Conservation (phyloP, 1,140 invertebrate species). For the Radopholus similis region DNA sequence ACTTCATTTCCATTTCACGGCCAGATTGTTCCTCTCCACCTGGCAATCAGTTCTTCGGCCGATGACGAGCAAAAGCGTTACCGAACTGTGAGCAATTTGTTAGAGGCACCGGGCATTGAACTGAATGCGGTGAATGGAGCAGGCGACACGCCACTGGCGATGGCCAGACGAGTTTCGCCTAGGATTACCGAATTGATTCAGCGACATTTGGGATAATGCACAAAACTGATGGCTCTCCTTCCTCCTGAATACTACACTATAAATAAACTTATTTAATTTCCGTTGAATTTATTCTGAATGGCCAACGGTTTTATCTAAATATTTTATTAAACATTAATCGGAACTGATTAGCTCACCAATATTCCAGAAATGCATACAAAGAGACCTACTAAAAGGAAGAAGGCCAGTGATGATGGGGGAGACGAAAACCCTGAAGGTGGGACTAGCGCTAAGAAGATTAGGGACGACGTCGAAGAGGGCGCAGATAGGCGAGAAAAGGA, state of each 20-base stretch:
- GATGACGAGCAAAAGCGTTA: conserved; percentile 31
- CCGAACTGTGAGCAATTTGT: conserved; percentile 47
- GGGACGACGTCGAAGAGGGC: not conserved
- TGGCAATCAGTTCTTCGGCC: conserved; percentile 58
- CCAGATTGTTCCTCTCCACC: conserved; percentile 63
- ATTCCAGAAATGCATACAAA: too few relatives aligned
- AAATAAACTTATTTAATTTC: not conserved
- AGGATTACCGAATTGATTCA: conserved; percentile 29
- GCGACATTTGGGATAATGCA: not conserved
- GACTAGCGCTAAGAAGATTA: too few relatives aligned
- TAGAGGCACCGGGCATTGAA: conserved; percentile 50
- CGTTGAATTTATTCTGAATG: not conserved
- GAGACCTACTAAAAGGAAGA: not conserved
- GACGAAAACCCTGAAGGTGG: not conserved
- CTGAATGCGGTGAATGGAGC: conserved; percentile 42
- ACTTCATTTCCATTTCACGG: conserved; percentile 63
- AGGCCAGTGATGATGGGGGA: not conserved
- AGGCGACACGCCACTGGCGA: conserved; percentile 50
- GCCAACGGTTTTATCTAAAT: not conserved
- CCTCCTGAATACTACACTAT: not conserved
- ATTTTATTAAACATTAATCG: not conserved
- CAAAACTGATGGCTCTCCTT: not conserved
- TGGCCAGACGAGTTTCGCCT: conserved; percentile 35
- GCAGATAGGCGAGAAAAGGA: not conserved
- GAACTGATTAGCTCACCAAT: too few relatives aligned